Percentiles rank a stretch among this genome's conserved stretches.
Evolutionary conservation across 2,797 vertebrate species (phyloP).

Genomic region (Allobates femoralis): DNA sequence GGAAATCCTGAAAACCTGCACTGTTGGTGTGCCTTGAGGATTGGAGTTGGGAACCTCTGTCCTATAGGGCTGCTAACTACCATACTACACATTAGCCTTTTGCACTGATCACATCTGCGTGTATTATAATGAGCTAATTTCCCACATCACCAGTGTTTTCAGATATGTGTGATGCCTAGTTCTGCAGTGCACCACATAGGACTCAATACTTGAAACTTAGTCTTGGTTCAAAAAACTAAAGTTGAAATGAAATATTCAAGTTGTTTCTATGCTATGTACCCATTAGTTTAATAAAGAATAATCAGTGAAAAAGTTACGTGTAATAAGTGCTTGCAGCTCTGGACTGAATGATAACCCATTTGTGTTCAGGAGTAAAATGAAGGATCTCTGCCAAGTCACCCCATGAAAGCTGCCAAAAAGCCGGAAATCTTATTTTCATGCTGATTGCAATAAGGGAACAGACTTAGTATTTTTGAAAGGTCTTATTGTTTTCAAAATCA

Average conservation of each 20-base stretch:
- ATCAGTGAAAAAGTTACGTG: neutral
- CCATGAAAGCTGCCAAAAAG: neutral
- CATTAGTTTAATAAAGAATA: neutral
- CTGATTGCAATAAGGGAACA: slow-evolving; percentile 2
- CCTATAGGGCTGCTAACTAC: no score
- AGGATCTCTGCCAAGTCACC: neutral
- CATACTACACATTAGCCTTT: no score
- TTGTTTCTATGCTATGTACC: neutral
- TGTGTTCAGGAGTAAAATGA: neutral
- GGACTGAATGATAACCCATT: neutral
- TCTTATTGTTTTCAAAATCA: neutral
- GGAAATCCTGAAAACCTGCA: no score
- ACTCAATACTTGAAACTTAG: no score
- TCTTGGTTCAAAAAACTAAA: neutral
- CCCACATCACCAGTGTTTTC: no score
- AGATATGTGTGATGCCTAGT: no score
- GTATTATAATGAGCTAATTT: no score
- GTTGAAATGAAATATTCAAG: neutral
- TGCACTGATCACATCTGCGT: no score
- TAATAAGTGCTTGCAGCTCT: neutral
- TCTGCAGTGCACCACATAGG: no score
- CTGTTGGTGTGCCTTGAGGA: no score
- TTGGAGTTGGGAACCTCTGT: no score
- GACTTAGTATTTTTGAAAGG: neutral
- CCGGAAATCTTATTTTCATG: neutral